Evolutionary conservation across 2,888 invertebrate genomes (phyloP).

Genomic region (Polydrusus pterygomalis): DNA sequence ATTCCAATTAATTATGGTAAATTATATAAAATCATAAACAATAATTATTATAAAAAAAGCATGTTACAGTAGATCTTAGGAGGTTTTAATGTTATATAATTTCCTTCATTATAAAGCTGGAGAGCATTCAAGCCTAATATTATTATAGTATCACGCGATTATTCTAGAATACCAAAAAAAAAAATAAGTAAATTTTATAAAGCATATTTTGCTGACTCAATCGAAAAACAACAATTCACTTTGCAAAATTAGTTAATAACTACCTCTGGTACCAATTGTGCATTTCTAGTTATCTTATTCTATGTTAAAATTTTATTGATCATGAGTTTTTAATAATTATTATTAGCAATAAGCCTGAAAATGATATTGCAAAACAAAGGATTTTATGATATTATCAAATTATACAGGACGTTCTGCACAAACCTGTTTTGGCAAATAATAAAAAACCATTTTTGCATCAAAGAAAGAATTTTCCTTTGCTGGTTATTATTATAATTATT

Average conservation of each 20-base stretch:
- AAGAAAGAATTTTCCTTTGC: conserved; percentile 24
- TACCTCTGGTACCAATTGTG: conserved; percentile 15
- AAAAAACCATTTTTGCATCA: background rate
- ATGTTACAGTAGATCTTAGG: background rate
- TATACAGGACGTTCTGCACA: conserved; percentile 3
- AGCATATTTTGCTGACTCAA: background rate
- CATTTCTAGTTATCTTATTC: background rate
- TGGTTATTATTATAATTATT: background rate
- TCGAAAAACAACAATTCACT: background rate
- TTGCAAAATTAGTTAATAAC: conserved; percentile 17
- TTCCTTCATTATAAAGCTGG: too few relatives aligned
- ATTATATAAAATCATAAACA: background rate
- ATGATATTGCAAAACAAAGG: background rate
- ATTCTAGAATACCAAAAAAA: too few relatives aligned
- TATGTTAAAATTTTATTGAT: background rate
- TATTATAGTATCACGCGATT: too few relatives aligned
- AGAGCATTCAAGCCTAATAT: too few relatives aligned
- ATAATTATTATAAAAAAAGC: background rate
- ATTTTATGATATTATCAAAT: background rate
- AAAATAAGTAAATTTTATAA: too few relatives aligned
- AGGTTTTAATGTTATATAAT: too few relatives aligned
- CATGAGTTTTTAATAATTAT: conserved; percentile 19
- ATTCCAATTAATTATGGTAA: background rate
- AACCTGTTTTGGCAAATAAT: background rate
- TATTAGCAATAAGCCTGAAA: background rate